Evolutionary conservation across 2,113 vertebrate genomes (phyloP).

Genomic region (Alaudala cheleensis): DNA sequence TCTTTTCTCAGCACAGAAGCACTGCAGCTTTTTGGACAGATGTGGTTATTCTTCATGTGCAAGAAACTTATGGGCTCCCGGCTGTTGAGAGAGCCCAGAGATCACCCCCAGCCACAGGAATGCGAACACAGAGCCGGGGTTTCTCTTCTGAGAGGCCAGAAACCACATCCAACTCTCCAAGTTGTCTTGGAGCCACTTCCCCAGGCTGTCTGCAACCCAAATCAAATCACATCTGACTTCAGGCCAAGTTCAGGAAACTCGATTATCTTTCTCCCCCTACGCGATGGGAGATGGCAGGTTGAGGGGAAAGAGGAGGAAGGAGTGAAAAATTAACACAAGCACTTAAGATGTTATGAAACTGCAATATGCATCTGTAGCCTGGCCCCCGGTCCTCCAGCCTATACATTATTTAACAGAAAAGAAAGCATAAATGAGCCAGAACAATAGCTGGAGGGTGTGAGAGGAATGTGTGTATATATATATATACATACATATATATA

Average conservation of each 20-base stretch:
- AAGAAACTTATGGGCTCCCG: neutral
- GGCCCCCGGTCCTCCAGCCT: constrained; percentile 56
- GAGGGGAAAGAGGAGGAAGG: neutral
- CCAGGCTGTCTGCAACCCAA: neutral
- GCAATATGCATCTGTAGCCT: constrained; percentile 58
- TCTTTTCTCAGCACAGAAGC: neutral
- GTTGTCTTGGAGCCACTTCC: neutral
- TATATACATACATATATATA: neutral
- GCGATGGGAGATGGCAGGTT: constrained; percentile 18
- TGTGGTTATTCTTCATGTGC: neutral
- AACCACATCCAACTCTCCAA: neutral
- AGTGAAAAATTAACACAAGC: constrained; percentile 59
- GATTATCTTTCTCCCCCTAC: neutral
- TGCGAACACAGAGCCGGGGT: rapidly evolving
- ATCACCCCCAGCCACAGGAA: neutral
- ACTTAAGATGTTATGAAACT: constrained; percentile 67
- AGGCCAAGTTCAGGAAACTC: constrained; percentile 23
- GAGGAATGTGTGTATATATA: neutral
- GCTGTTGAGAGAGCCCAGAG: neutral
- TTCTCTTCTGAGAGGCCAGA: neutral
- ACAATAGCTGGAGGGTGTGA: constrained; percentile 67
- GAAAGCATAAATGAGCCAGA: constrained; percentile 74
- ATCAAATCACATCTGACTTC: constrained; percentile 29
- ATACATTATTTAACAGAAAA: constrained; percentile 75
- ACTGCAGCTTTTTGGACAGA: neutral